Percentiles rank a stretch among this genome's conserved stretches.
phyloP scores from a whole-genome alignment of 2,888 invertebrate species.

The Microplitis manilae region DNA sequence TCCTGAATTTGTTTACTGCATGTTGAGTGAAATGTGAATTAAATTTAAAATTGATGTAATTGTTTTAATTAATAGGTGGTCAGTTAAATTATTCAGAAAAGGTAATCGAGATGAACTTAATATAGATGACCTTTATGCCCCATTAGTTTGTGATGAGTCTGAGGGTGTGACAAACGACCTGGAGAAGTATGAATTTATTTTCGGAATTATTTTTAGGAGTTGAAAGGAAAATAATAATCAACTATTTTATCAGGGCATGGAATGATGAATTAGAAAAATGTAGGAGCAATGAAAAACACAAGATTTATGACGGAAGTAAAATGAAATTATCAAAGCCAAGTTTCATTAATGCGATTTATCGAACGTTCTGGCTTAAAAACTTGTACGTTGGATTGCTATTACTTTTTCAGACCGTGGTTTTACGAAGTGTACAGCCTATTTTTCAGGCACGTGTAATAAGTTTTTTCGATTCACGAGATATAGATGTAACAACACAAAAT shows the following conservation, averaged over 20 bases:
- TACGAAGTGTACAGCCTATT: conserved; percentile 54
- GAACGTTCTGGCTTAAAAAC: conserved; percentile 68
- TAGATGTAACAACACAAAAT: conserved; percentile 55
- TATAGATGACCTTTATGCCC: conserved; percentile 65
- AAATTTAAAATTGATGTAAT: background rate
- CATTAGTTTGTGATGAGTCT: conserved; percentile 63
- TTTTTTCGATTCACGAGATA: conserved; percentile 54
- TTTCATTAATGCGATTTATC: conserved; percentile 69
- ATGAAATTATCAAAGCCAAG: conserved; percentile 64
- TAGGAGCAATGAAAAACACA: background rate
- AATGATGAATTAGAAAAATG: conserved; percentile 64
- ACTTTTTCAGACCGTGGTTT: conserved; percentile 41
- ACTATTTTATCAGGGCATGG: conserved; percentile 67
- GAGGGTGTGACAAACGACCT: conserved; percentile 63
- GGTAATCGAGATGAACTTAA: conserved; percentile 63
- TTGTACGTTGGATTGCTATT: conserved; percentile 46
- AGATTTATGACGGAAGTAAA: background rate
- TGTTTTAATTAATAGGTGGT: conserved; percentile 62
- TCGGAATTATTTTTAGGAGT: background rate
- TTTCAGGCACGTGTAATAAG: conserved; percentile 59
- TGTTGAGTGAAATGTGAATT: too few relatives aligned
- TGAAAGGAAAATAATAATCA: background rate
- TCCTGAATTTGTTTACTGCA: background rate
- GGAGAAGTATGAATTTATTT: conserved; percentile 56
- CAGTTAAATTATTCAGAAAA: conserved; percentile 63